A percentile compares a stretch with the other conserved stretches of the same genome.
Evolutionary conservation across 1,140 invertebrate species (phyloP).

Genomic region (Zaprionus camerounensis): DNA sequence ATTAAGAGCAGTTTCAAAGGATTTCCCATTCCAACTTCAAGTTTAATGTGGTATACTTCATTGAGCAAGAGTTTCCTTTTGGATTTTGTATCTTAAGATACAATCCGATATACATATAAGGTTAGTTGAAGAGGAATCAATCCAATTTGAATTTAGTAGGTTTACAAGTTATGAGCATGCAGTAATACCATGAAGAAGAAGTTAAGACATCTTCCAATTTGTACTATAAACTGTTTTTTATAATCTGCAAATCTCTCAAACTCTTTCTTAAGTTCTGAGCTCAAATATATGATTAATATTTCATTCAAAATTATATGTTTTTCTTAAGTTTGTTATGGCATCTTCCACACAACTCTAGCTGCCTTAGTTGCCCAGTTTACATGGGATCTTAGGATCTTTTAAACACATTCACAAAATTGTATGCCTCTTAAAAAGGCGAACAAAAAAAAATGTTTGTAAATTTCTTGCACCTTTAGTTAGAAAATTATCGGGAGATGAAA

Average conservation of each 20-base stretch:
- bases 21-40: background rate
- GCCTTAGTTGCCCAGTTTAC: background rate
- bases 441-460: background rate
- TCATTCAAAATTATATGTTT: background rate
- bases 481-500: slow-evolving; percentile 88
- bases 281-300: background rate
- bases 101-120: background rate
- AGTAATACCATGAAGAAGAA: background rate
- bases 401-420: background rate
- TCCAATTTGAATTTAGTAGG: background rate
- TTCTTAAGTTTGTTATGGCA: background rate
- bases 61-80: background rate
- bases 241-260: background rate
- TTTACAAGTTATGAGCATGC: background rate
- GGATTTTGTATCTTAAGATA: background rate
- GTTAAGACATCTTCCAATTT: background rate
- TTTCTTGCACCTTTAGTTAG: slow-evolving; percentile 86
- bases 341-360: background rate
- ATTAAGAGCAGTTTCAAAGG: background rate
- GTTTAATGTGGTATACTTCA: background rate
- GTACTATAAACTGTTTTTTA: background rate
- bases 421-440: background rate
- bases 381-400: background rate
- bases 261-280: background rate
- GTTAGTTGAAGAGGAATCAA: background rate